Conservation (phyloP, 1,140 invertebrate species). For the Drosophila littoralis region DNA sequence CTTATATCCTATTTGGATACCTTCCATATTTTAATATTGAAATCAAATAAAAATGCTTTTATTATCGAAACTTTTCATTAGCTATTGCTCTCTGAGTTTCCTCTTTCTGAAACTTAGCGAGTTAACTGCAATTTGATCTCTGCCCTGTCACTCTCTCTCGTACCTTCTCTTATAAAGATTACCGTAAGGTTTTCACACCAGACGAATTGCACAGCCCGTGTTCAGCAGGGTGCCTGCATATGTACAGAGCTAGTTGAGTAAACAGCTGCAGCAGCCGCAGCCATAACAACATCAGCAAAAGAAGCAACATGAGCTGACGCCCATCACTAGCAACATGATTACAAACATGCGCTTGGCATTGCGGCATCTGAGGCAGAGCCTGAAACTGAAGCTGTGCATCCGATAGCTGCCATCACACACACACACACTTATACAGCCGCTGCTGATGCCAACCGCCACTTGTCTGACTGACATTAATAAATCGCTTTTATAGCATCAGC, state of each 20-base stretch:
- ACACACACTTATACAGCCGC: slow-evolving; percentile 20
- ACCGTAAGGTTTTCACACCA: neutral
- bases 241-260: slow-evolving; percentile 33
- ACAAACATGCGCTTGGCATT: slow-evolving; percentile 62
- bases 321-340: slow-evolving; percentile 76
- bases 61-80: slow-evolving; percentile 6
- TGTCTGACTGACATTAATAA: slow-evolving; percentile 82
- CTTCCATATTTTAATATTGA: neutral
- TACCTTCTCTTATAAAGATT: neutral
- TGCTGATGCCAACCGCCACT: slow-evolving; percentile 69
- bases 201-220: slow-evolving; percentile 3
- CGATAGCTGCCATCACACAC: slow-evolving; percentile 19
- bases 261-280: slow-evolving; percentile 58
- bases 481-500: slow-evolving; percentile 75
- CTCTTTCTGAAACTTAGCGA: neutral
- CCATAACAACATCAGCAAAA: slow-evolving; percentile 6
- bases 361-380: slow-evolving; percentile 26
- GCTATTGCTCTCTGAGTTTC: neutral
- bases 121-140: neutral
- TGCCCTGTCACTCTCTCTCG: neutral
- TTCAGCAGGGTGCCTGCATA: slow-evolving; percentile 15
- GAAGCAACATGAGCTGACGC: slow-evolving; percentile 66
- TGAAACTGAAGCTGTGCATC: slow-evolving; percentile 28
- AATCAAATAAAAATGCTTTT: neutral
- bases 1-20: too few relatives aligned